phyloP scores from a whole-genome alignment of 2,888 invertebrate genomes.

The Idaea aversata region DNA sequence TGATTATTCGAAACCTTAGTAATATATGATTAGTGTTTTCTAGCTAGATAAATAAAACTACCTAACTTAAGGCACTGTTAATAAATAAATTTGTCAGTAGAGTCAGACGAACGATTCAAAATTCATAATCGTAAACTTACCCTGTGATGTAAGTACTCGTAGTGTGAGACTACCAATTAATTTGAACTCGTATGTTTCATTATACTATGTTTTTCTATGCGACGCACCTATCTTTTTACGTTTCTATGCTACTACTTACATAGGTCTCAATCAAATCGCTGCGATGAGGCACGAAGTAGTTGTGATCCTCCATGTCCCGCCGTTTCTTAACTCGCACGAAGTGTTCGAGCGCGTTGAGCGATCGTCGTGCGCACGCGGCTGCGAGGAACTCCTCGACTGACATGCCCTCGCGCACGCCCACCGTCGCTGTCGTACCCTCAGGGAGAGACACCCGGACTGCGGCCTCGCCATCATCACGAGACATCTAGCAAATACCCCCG shows the following conservation, averaged over 20 bases:
- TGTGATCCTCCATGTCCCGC: slow-evolving; percentile 96
- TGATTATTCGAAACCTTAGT: not conserved
- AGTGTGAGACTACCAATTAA: no score
- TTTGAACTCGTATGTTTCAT: no score
- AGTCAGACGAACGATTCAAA: no score
- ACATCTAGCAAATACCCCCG: slow-evolving; percentile 81
- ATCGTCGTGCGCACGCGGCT: slow-evolving; percentile 94
- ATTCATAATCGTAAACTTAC: no score
- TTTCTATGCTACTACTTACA: slow-evolving; percentile 81
- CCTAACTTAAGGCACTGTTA: no score
- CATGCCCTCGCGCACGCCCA: slow-evolving; percentile 94
- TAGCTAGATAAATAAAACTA: no score
- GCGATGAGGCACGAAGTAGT: slow-evolving; percentile 97
- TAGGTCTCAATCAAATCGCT: slow-evolving; percentile 97
- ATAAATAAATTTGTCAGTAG: no score
- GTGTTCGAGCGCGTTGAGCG: slow-evolving; percentile 96
- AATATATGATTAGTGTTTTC: no score
- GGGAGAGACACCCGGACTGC: slow-evolving; percentile 94
- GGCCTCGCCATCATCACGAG: slow-evolving; percentile 92
- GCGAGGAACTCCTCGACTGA: slow-evolving; percentile 97
- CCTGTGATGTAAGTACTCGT: no score
- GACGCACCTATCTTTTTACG: no score
- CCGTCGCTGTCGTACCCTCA: slow-evolving; percentile 90
- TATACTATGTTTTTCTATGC: no score
- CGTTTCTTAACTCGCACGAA: slow-evolving; percentile 97